A percentile compares a stretch with the other conserved stretches of the same genome.
phyloP scores from a whole-genome alignment of 2,113 vertebrate genomes.

The Herpetotheres cachinnans region DNA sequence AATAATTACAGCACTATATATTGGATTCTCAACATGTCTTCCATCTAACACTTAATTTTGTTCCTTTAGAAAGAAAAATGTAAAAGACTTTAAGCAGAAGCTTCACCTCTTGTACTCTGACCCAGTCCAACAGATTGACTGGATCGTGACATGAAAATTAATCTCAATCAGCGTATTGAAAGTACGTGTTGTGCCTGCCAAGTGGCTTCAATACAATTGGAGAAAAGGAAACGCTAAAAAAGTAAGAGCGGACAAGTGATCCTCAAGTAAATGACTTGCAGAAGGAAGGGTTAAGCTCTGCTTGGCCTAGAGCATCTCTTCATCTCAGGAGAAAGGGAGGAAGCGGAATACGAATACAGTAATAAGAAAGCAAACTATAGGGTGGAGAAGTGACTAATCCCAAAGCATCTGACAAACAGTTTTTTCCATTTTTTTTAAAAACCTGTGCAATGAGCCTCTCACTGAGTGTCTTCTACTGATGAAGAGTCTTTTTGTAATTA shows the following conservation, averaged over 20 bases:
- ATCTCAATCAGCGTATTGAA: not conserved
- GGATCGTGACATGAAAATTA: not conserved
- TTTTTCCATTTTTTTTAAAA: not conserved
- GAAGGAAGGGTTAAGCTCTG: not conserved
- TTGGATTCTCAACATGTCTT: not conserved
- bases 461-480: slow-evolving; percentile 13
- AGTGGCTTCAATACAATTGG: not conserved
- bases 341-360: not conserved
- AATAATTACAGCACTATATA: not conserved
- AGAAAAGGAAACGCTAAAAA: not conserved
- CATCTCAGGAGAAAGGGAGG: not conserved
- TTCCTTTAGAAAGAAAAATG: not conserved
- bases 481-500: slow-evolving; percentile 27
- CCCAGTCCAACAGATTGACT: not conserved
- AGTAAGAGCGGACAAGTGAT: not conserved
- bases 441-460: not conserved
- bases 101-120: not conserved
- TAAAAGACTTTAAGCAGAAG: not conserved
- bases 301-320: not conserved
- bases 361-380: not conserved
- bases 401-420: not conserved
- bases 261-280: not conserved
- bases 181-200: not conserved
- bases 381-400: not conserved
- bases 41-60: not conserved